Evolutionary conservation across 1,140 invertebrate species (phyloP), one percentile per base, ranked within the genome.

Genomic region (Stegodyphus dumicola): DNA sequence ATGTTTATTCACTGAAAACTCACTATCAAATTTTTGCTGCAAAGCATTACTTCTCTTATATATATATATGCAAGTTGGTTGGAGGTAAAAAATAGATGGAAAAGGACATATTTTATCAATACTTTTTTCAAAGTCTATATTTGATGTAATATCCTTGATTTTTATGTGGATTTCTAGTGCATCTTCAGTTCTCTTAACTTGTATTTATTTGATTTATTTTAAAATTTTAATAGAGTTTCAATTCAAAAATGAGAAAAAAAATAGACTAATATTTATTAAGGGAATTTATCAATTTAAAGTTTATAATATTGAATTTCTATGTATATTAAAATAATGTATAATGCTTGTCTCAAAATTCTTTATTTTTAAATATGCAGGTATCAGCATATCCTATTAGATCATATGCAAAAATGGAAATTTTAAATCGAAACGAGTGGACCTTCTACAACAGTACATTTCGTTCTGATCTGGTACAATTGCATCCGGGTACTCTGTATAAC

Each of bases 401-500:
- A 18, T 78, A 78, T 73, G 49, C 75, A 15, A 71, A 81, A 73
- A 74, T 70, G 49, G 69, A 86, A n/a, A 53, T 64, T 33, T 52
- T 86, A 9, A 86, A 85, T 65, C 49, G 76, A 65, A 90, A 91
- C 80, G 89, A 89, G 81, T 90, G 90, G 88, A 88, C 91, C 6
- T 90, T 91, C 87, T 90, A 91, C 15, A 92, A 91, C 77, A 87
- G 74, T 51, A 90, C 92, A 0, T 90, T 90, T 48, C 89, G 76
- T 77, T 90, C 90, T 33, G 87, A 89, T 67, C 88, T 95, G 0
- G 91, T 92, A 74, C 93, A 93, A 86, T 89, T 96, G 5, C 92
- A 94, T 77, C 94, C 95, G 2, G 95, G 94, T 7, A 94, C 94
- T 1, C 90, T 92, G 15, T 96, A 96, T 88, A 93, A 93, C 78